Base-by-base conservation (phyloP, 2,797 vertebrate species). In the Falco novaeseelandiae region DNA sequence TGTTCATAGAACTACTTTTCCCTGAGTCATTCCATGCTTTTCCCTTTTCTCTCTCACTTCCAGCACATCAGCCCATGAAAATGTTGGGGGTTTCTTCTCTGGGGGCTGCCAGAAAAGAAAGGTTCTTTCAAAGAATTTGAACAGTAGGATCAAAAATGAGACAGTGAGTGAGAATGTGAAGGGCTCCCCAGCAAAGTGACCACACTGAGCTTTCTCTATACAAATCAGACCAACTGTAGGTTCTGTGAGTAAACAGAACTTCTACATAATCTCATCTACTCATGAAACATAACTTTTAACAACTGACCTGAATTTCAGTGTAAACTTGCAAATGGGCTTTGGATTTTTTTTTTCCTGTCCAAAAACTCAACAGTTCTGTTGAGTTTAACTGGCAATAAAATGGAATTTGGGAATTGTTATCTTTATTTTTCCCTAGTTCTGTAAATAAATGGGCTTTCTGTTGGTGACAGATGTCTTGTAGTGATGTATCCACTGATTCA, bases 391-490 rank as follows among this genome's bases (percentile, higher is more conserved):
- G 61, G 10, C 38, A 83, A 52, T 73, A 36, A 82, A 71, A 70
- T 55, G 25, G 10, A 58, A 83, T 76, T 94, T 93, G 34, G 46
- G 86, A 85, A 66, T 69, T 1, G 1, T 85, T 74, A 73, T 87
- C 69, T 58, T 82, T 93, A 84, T 92, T 92, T 95, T 93, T 74
- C 52, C 66, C 21, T 59, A 65, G 54, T 72, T 88, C 42, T 2
- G 0, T 82, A 87, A 94, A 87, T 83, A 92, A 92, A 54, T 59
- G 29, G 40, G 12, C n/a, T 95, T 80, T 83, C 44, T 83, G 13
- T 87, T 79, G 58, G 62, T 84, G 78, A 65, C 92, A 96, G 89
- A 92, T 96, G 91, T 63, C 61, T 59, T 63, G 22, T 51, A 78
- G 58, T 90, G 90, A 74, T 71, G 15, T 78, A 46, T 71, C 57